Evolutionary conservation across 2,888 invertebrate species (phyloP), one percentile per base, ranked within the genome.

Genomic region (Mantis religiosa): DNA sequence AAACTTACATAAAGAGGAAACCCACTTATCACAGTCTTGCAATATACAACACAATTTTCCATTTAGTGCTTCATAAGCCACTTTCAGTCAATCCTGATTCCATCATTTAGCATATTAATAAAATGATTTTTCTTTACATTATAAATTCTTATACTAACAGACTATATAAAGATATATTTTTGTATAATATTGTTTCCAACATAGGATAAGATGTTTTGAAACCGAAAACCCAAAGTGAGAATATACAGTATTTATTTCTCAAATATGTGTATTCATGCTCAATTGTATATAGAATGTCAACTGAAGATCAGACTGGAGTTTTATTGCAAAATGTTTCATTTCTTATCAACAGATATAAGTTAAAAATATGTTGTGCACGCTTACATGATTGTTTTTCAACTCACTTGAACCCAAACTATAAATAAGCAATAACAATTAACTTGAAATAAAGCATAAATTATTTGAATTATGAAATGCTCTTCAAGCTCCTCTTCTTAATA

Each of bases 11-110:
- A 15, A 27, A 82, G 25, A 28, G 71, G 71, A 81, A 71, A 86
- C 28, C 81, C 30, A 86, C 28, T 47, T 86, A 86, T 86, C 86
- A 86, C 86, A 86, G 86, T 71, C 81, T 86, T 81, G 86, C 25
- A 86, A 81, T 54, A 54, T 86, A 71, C n/a, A 27, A 86, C 28
- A 28, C 86, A 81, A 86, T 12, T n/a, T n/a, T 25, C 15, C 0
- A 20, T 1, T 71, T 71, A 54, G 7, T 54, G 54, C 54, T 54
- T 54, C 20, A 15, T 54, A 71, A 71, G 54, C 54, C 54, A 71
- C 54, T 71, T 41, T 71, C 54, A 71, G 54, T 71, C 54, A 71
- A 71, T 20, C 20, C 20, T 3, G 6, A 20, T 20, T 71, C 25
- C 54, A 71, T 71, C 54, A 71, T 20, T 20, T 71, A 71, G 3